Evolutionary conservation across 2,797 vertebrate species (phyloP), one percentile per base, ranked within the genome.

Genomic region (Prionace glauca): DNA sequence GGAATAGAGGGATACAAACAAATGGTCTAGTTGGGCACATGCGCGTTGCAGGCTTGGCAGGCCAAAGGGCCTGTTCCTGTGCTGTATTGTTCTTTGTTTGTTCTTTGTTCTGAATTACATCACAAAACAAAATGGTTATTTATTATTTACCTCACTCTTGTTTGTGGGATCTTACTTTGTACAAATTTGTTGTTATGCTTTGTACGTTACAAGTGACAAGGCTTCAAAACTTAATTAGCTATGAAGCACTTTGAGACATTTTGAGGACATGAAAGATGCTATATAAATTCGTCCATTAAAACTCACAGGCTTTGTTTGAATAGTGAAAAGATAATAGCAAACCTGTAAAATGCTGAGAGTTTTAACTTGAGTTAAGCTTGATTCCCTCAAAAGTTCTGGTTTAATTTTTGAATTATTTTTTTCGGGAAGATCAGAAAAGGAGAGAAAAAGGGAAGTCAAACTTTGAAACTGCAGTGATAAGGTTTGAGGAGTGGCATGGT

Each of bases 201-300:
- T 29, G 36, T 45, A 22, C 18, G 24, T 84, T 45, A 84, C 81
- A n/a, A 77, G 74, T 77, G 74, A n/a, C 74, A 16, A 45, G 14
- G 41, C 18, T 87, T 87, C 45, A 87, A 50, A 84, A 84, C 45
- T 50, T 87, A 7, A 50, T 90, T 90, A 29, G 32, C 32, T 90
- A 29, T 62, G 56, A 90, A 84, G 8, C 20, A 24, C 18, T 84
- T 84, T 84, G 81, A 20, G 41, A 45, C 7, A 20, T 45, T 0
- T 36, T 84, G 20, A 84, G 20, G 81, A 45, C 41, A 41, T 45
- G 36, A 45, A 84, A 84, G 81, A 20, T 20, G 20, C 12, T 62
- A 18, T 62, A 62, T 90, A 90, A 62, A 65, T 90, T 62, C 32
- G n/a, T 90, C n/a, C 56, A 90, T 90, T 90, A 18, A 90, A 90